Evolutionary conservation across 2,113 vertebrate species (phyloP).

Genomic region (Pan troglodytes): NHGRI_mPanTro3-v2.1_pri NC_072409.2:80595501-80596000

Average conservation of each 20-base stretch:
- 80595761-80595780: slow-evolving; percentile 35
- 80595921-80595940: not conserved
- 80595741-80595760: not conserved
- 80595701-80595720: slow-evolving; percentile 30
- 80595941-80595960: not conserved
- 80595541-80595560: not conserved
- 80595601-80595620: slow-evolving; percentile 16
- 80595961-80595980: not conserved
- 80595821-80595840: not conserved
- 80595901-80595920: not conserved
- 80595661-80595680: slow-evolving; percentile 10
- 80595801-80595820: not conserved
- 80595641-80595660: not conserved
- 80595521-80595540: not conserved
- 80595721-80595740: slow-evolving; percentile 6
- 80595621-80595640: not conserved
- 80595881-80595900: slow-evolving; percentile 23
- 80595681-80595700: not conserved
- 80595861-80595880: not conserved
- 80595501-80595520: not conserved
- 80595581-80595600: slow-evolving; percentile 9
- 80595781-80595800: not conserved
- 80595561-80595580: not conserved
- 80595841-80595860: not conserved
- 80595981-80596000: not conserved